Base-by-base conservation (phyloP, 2,888 invertebrate species). In the Ectobius pallidus region DNA sequence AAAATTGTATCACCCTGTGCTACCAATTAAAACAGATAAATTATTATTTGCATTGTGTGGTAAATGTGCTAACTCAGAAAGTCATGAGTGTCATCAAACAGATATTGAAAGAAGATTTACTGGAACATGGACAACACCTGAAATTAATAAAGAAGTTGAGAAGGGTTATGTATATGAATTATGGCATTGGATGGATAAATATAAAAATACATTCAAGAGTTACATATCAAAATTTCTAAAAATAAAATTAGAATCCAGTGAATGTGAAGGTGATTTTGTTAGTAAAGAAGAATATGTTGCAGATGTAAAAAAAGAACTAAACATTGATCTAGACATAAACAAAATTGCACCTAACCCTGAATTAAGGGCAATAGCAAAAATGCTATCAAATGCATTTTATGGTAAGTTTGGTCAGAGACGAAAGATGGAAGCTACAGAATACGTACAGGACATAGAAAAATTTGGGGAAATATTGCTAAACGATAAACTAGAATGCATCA, bases 401-500 rank as follows among this genome's bases (percentile, higher is more conserved):
- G 49, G 49, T n/a, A 49, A 49, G 18, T n/a, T 49, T 49, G 49
- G 49, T 7, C 49, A 49, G 49, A 49, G n/a, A 49, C 7, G 49
- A 49, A 49, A 49, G n/a, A 18, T 49, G 18, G 49, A 49, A 49
- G 6, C 49, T 49, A 49, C 49, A 49, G 49, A 49, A 49, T 49
- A 49, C n/a, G 16, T 49, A 18, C 18, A n/a, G 49, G 49, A n/a
- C n/a, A n/a, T 49, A 49, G 4, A 49, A 11, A 49, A 18, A 7
- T 14, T 11, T 49, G 7, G 49, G 49, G 49, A 49, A n/a, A n/a
- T n/a, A n/a, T n/a, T 49, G n/a, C n/a, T 49, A 6, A 49, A 49
- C 18, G 49, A 49, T 49, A 49, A 49, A 49, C n/a, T 49, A 49
- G 49, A 49, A n/a, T 49, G 49, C n/a, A 49, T 49, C 18, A 49